Base-by-base conservation (phyloP, 2,797 vertebrate species). In the Spatula clypeata region DNA sequence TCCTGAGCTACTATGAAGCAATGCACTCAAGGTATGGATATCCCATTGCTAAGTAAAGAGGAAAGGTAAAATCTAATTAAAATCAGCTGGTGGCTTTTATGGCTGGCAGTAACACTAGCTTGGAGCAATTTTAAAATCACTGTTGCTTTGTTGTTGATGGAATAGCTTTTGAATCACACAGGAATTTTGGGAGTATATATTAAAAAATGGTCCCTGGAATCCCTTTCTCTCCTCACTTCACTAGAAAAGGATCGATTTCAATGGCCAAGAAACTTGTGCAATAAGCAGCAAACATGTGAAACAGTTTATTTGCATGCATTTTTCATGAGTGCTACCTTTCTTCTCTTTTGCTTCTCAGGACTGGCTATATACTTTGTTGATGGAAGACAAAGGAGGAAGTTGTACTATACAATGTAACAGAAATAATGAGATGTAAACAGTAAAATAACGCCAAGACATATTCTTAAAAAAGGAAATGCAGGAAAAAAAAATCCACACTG, bases 11-110 rank as follows among this genome's bases (percentile, higher is more conserved):
- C 83, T 86, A 90, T 38, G 85, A 93, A 89, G 96, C 69, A 88
- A 70, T 67, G 85, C 6, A 74, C 53, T 91, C 89, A 95, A 97
- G 75, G 93, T 93, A 94, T 53, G 49, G 71, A 44, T 55, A 97
- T 87, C 71, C 60, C 55, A 96, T 87, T 82, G 95, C 84, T 95
- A 95, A 71, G 88, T 94, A 96, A 95, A 95, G 80, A 96, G 93
- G 69, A 97, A 96, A 96, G 95, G 96, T 97, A 96, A 97, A 98
- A 98, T 95, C 91, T 97, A 98, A 98, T 98, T 98, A 97, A 98
- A 97, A 97, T 95, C 97, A 95, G 97, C 82, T 97, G 97, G 94
- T 95, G 97, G 96, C 86, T 97, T 97, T 97, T 94, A 90, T 38
- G 26, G 79, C 72, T 83, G 85, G 94, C 84, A 92, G 72, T 88